phyloP scores from a whole-genome alignment of 92 coral and sea anemone genomes.

The Isaurus tuberculatus region DNA sequence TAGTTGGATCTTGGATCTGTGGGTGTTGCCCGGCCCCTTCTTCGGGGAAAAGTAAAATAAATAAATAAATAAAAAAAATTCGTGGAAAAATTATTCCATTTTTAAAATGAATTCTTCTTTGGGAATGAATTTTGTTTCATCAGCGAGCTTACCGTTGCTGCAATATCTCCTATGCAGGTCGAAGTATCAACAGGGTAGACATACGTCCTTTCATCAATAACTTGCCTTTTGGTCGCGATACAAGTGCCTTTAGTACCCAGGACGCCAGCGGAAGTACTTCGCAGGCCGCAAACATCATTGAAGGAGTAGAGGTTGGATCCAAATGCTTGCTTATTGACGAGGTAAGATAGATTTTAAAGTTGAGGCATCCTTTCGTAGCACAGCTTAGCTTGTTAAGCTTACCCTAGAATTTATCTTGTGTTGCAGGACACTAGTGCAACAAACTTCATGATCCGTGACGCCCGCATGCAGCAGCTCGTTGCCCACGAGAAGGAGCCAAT shows the following conservation, averaged over 20 bases:
- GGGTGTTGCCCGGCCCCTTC: no score
- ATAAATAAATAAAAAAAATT: no score
- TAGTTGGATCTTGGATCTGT: no score
- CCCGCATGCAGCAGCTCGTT: conserved; percentile 73
- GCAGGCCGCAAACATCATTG: conserved; percentile 70
- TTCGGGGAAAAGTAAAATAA: no score
- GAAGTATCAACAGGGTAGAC: conserved; percentile 66
- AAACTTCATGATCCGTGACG: conserved; percentile 73
- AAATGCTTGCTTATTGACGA: conserved; percentile 69
- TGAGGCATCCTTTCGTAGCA: background rate
- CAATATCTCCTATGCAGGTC: conserved; percentile 17
- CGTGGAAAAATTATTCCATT: no score
- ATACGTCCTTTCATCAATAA: conserved; percentile 73
- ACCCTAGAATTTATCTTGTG: background rate
- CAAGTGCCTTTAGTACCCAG: conserved; percentile 75
- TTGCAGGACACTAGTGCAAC: conserved; percentile 73
- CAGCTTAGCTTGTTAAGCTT: background rate
- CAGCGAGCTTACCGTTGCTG: background rate
- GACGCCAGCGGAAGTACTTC: conserved; percentile 75
- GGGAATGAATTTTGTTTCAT: background rate
- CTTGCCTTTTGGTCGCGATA: conserved; percentile 73
- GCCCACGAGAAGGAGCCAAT: conserved; percentile 70
- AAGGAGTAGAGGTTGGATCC: conserved; percentile 64
- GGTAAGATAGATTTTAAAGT: conserved; percentile 28
- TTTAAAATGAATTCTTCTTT: background rate